phyloP scores from a whole-genome alignment of 2,113 vertebrate species.

The Myrmophylax atrothorax region DNA sequence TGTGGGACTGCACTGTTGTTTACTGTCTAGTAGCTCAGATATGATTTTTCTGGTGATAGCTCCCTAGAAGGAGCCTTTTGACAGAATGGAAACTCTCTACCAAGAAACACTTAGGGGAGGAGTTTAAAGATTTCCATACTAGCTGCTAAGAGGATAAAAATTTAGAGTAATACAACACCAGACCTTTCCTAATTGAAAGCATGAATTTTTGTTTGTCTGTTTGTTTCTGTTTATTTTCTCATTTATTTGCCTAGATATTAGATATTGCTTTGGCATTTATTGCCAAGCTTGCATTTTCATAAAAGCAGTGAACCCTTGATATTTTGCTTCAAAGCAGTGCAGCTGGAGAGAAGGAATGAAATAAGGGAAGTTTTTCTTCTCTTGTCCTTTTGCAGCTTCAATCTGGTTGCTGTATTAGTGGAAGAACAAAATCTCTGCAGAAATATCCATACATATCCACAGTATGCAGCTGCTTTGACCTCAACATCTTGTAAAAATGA shows the following conservation, averaged over 20 bases:
- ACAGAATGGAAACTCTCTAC: neutral
- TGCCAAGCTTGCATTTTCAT: neutral
- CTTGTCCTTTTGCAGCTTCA: neutral
- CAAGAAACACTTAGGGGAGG: neutral
- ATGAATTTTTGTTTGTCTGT: neutral
- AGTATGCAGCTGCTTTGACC: constrained; percentile 20
- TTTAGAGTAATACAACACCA: neutral
- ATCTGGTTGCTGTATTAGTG: neutral
- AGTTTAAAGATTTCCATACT: neutral
- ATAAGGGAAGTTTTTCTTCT: neutral
- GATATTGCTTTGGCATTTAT: no score
- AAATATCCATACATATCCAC: constrained; percentile 9
- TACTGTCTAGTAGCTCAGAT: neutral
- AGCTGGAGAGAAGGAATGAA: neutral
- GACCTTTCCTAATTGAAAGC: neutral
- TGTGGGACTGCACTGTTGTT: neutral
- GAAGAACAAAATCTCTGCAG: constrained; percentile 27
- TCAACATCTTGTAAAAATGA: constrained; percentile 40
- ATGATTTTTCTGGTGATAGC: neutral
- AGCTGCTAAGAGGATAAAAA: neutral
- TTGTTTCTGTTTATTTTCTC: neutral
- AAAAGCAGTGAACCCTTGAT: neutral
- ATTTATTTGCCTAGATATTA: neutral
- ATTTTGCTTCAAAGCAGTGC: neutral
- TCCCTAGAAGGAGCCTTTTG: neutral